Conservation (phyloP, 2,797 vertebrate species). For the Chiloscyllium punctatum region DNA sequence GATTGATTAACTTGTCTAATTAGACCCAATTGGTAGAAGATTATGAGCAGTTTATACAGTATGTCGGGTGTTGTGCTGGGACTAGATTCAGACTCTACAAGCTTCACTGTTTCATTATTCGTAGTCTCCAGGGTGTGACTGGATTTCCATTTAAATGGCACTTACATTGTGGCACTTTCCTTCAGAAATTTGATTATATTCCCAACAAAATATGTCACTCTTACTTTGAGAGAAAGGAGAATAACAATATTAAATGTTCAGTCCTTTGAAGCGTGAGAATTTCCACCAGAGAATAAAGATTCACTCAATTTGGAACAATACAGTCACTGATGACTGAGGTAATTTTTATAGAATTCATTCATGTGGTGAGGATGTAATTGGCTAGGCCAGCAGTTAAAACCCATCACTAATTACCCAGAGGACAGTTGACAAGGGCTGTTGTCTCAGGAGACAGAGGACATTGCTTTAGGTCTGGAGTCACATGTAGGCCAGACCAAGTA, state of each 20-base stretch:
- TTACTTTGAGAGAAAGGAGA: not conserved
- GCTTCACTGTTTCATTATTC: not conserved
- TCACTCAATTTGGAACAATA: not conserved
- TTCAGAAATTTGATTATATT: constrained; percentile 19
- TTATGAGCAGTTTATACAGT: constrained; percentile 18
- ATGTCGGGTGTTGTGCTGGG: not conserved
- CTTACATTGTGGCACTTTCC: not conserved
- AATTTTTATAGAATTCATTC: not conserved
- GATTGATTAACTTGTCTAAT: constrained; percentile 27
- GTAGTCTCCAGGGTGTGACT: not conserved
- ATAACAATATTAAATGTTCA: not conserved
- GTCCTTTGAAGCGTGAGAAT: not conserved
- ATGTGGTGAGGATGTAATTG: too few species aligned
- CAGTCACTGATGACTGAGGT: not conserved
- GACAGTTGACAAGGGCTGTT: too few species aligned
- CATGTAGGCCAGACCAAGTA: too few species aligned
- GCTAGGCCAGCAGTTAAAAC: too few species aligned
- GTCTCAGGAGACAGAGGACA: too few species aligned
- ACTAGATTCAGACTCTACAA: not conserved
- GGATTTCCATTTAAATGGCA: not conserved
- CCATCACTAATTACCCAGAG: too few species aligned
- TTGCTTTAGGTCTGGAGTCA: too few species aligned
- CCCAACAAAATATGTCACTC: not conserved
- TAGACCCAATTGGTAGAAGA: not conserved
- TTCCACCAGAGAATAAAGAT: not conserved